Percentiles rank a stretch among this genome's conserved stretches.
These are phyloP conservation scores for Brachypterus glaber DNA, from an alignment of 2,888 invertebrate genomes.

Conservation along the genomic window DNA sequence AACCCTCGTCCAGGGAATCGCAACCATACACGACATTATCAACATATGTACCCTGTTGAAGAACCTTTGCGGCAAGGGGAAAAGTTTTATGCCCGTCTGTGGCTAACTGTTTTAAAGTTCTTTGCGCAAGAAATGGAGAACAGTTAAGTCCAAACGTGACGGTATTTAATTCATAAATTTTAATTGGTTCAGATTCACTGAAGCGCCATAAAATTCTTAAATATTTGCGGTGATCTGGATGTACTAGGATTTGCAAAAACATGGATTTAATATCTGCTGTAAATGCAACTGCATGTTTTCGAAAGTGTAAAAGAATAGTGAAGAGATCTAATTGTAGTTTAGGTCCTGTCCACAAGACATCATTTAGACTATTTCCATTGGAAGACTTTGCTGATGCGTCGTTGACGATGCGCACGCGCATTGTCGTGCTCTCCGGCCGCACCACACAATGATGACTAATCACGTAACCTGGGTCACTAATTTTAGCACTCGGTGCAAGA, in stretches of 20 bases:
- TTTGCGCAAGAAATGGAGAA: conserved; percentile 3
- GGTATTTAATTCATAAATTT: conserved; percentile 1
- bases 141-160: conserved; percentile 4
- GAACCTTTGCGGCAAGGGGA: neutral
- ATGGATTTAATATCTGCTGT: conserved; percentile 9
- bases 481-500: no score
- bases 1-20: conserved; percentile 9
- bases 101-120: conserved; percentile 3
- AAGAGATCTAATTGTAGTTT: conserved; percentile 1
- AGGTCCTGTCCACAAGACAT: conserved; percentile 4
- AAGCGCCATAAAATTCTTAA: conserved; percentile 7
- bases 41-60: conserved; percentile 5
- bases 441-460: no score
- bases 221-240: conserved; percentile 2
- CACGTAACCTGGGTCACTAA: no score
- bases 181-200: neutral
- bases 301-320: conserved; percentile 2
- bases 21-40: conserved; percentile 5
- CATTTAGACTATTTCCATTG: conserved; percentile 3
- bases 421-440: no score
- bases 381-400: conserved; percentile 3
- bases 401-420: no score
- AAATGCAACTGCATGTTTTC: conserved; percentile 4
- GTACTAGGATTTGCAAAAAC: conserved; percentile 6
- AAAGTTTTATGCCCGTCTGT: neutral